These are phyloP conservation scores for Clangula hyemalis DNA, from an alignment of 2,797 vertebrate genomes.

Conservation along the genomic window DNA sequence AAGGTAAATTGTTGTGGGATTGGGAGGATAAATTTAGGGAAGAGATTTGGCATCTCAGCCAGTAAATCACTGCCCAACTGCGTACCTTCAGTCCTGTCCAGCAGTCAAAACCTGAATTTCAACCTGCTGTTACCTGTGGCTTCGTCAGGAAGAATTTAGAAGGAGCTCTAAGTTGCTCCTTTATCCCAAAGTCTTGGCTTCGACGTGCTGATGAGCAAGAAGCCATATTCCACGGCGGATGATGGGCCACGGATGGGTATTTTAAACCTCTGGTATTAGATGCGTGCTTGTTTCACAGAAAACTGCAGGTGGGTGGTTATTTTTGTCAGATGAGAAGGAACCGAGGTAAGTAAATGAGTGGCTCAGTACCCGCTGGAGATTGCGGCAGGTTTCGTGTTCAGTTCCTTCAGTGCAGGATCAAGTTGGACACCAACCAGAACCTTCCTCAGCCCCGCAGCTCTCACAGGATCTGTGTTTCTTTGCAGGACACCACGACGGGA, in stretches of 20 bases:
- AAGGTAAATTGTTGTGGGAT: not conserved
- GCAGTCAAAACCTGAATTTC: not conserved
- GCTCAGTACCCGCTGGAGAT: not conserved
- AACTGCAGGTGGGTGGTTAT: not conserved
- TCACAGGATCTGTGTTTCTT: not conserved
- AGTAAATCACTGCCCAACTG: not conserved
- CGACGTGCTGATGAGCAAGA: not conserved
- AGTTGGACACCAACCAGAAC: not conserved
- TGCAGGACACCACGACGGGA: fast-evolving
- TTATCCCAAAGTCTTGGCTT: not conserved
- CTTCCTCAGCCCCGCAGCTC: not conserved
- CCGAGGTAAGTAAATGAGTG: not conserved
- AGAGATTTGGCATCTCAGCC: not conserved
- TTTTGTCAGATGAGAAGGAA: not conserved
- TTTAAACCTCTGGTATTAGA: not conserved
- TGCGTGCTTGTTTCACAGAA: not conserved
- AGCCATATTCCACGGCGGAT: not conserved
- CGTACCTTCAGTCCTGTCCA: not conserved
- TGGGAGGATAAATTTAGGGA: not conserved
- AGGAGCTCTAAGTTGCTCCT: not conserved
- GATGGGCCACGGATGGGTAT: not conserved
- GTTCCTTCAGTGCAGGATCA: not conserved
- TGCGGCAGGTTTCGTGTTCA: not conserved
- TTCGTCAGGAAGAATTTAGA: not conserved
- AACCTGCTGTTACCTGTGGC: not conserved